Evolutionary conservation across 2,888 invertebrate genomes (phyloP).

Genomic region (Agriopis leucophaearia): DNA sequence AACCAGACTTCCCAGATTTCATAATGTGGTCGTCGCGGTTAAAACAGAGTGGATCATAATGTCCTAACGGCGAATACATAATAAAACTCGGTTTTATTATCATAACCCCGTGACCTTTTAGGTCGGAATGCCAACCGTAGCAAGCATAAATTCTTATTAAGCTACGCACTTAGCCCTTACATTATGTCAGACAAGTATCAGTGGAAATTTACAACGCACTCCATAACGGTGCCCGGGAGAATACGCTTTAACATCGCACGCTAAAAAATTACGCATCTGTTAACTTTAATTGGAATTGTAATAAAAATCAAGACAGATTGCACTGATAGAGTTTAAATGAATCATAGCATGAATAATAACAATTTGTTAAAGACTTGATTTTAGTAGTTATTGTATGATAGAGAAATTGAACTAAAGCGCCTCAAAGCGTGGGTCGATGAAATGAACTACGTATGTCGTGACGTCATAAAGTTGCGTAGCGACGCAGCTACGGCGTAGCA

Average conservation of each 20-base stretch:
- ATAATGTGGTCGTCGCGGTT: constrained; percentile 25
- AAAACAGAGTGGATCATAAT: constrained; percentile 41
- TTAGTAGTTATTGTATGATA: neutral
- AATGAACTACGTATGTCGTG: neutral
- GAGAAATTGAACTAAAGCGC: neutral
- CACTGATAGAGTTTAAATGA: neutral
- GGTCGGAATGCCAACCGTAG: constrained; percentile 38
- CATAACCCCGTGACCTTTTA: constrained; percentile 40
- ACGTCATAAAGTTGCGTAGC: constrained; percentile 1
- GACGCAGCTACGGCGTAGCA: neutral
- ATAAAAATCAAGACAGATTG: neutral
- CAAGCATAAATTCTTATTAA: constrained; percentile 43
- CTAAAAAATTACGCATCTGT: constrained; percentile 26
- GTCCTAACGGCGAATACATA: constrained; percentile 41
- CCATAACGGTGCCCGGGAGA: constrained; percentile 32
- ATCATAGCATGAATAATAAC: neutral
- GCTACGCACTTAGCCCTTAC: constrained; percentile 39
- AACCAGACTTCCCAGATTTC: constrained; percentile 32
- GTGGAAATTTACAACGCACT: constrained; percentile 40
- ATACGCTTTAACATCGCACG: constrained; percentile 20
- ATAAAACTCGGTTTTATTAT: constrained; percentile 44
- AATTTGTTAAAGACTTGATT: neutral
- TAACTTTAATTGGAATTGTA: constrained; percentile 6
- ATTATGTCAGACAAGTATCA: constrained; percentile 40
- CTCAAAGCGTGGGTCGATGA: neutral